phyloP scores from a whole-genome alignment of 2,888 invertebrate genomes.

The Scrobipalpa atriplicella region DNA sequence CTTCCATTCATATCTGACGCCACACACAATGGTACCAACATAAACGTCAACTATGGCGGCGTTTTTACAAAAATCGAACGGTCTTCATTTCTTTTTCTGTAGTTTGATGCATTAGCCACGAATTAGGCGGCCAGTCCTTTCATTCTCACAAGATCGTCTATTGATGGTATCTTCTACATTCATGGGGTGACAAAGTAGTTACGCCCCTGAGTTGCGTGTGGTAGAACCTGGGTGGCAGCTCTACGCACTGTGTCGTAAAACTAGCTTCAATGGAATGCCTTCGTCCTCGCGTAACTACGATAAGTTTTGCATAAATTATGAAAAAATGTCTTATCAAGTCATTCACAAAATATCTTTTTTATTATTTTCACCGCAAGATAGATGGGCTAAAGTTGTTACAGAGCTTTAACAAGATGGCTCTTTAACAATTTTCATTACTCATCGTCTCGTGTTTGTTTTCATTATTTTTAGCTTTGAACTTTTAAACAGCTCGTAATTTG shows the following conservation, averaged over 20 bases:
- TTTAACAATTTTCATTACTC: constrained; percentile 46
- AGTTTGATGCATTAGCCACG: constrained; percentile 78
- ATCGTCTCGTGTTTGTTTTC: constrained; percentile 38
- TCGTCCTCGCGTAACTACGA: not conserved
- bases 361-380: not conserved
- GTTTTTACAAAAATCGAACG: constrained; percentile 65
- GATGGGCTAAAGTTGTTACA: constrained; percentile 11
- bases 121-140: constrained; percentile 75
- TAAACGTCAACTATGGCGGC: constrained; percentile 74
- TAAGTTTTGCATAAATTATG: not conserved
- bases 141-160: constrained; percentile 52
- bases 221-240: constrained; percentile 71
- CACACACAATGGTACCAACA: constrained; percentile 75
- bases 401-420: constrained; percentile 5
- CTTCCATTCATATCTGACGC: constrained; percentile 74
- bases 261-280: constrained; percentile 6
- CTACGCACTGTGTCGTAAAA: not conserved
- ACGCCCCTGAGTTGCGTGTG: constrained; percentile 78
- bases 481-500: not conserved
- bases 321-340: not conserved
- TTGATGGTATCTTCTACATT: constrained; percentile 63
- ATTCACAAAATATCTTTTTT: not conserved
- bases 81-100: constrained; percentile 63
- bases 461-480: constrained; percentile 23
- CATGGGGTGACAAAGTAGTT: constrained; percentile 72